Evolutionary conservation across 2,797 vertebrate species (phyloP), one percentile per base, ranked within the genome.

Genomic region (Pyrocephalus nanus): DNA sequence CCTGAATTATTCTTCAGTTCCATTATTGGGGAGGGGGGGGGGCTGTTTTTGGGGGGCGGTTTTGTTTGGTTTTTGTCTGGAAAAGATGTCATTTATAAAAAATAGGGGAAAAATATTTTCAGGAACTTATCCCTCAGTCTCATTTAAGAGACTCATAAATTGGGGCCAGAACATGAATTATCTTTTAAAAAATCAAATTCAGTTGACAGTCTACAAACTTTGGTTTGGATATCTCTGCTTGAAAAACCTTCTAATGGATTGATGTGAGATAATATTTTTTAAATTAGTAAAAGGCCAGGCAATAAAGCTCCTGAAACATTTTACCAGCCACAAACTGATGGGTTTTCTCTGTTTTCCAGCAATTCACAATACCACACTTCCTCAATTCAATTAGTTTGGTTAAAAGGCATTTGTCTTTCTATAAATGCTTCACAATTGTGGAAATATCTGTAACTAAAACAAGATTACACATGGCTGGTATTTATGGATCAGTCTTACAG

Each of bases 331-430:
- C 75, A 86, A 91, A 72, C 51, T 82, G 74, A 82, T 92, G 60
- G 7, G 11, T 43, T 90, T 86, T 94, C 70, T 90, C 62, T 75
- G 40, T 86, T 86, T 88, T 86, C 62, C 74, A 91, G 22, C 47
- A 89, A 58, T 90, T 86, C 57, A 65, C 30, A 61, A 72, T 65
- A 72, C 65, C 40, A 69, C 48, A 77, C 11, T 65, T 11, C 47
- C 62, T 86, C 83, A 88, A 94, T 81, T 74, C n/a, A 94, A 95
- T 95, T 94, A 88, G 22, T 42, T 75, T 73, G n/a, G 73, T 95
- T 95, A 88, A 93, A 95, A 94, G 43, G 51, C 47, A 92, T 95
- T 96, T 90, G 88, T 96, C 79, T 90, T 88, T 27, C 58, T 83
- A 66, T 61, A 95, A 94, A 81, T 61, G 20, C 22, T 92, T 84